Conservation (phyloP, 2,113 vertebrate species). For the Rhinogobius similis region DNA sequence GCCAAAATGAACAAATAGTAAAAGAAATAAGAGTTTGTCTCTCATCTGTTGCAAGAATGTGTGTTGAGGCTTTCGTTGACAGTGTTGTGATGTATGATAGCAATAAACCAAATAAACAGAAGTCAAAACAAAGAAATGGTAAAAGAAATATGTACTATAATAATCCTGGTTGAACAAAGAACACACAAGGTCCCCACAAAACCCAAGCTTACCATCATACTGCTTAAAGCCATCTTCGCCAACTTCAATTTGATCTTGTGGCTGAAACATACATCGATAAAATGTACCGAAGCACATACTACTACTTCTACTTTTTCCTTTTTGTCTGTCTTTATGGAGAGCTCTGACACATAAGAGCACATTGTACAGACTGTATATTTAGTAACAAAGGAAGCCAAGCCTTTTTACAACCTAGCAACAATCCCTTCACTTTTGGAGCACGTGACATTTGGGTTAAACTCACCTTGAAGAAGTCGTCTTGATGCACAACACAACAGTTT, state of each 20-base stretch:
- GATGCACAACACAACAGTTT: slow-evolving; percentile 94
- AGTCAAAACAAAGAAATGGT: neutral
- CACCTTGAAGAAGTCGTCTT: slow-evolving; percentile 97
- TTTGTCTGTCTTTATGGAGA: slow-evolving; percentile 39
- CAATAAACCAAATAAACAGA: neutral
- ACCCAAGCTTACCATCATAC: slow-evolving; percentile 92
- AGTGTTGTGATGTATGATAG: neutral
- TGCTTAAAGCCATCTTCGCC: slow-evolving; percentile 97
- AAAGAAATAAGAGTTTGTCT: too few species aligned
- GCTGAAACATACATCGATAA: slow-evolving; percentile 88
- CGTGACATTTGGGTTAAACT: slow-evolving; percentile 21
- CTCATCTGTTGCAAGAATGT: too few species aligned
- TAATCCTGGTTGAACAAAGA: neutral
- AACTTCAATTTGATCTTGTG: slow-evolving; percentile 95
- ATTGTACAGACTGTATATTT: slow-evolving; percentile 22
- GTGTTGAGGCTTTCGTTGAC: too few species aligned
- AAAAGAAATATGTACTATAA: neutral
- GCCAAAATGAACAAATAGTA: too few species aligned
- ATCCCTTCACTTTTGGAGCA: neutral
- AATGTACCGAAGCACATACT: slow-evolving; percentile 77
- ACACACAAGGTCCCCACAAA: slow-evolving; percentile 50
- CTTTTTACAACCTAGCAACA: slow-evolving; percentile 5
- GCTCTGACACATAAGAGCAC: slow-evolving; percentile 21
- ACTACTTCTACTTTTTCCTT: slow-evolving; percentile 43
- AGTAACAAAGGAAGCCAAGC: slow-evolving; percentile 18